Base-by-base conservation (phyloP, 1,140 invertebrate species). In the Eriosoma lanigerum region DNA sequence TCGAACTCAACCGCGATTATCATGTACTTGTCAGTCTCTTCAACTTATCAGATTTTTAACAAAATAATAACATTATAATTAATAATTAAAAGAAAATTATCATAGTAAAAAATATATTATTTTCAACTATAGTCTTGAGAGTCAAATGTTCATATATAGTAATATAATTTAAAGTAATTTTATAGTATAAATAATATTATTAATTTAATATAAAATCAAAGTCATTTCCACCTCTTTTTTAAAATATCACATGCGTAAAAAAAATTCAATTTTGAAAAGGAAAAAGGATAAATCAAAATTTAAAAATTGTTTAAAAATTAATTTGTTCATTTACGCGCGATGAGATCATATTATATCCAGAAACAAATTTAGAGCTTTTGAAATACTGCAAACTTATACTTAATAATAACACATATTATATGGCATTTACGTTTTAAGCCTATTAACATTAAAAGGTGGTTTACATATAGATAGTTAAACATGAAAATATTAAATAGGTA, bases 211-310 rank as follows among this genome's bases (percentile, higher is more conserved):
- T 29, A 78, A 62, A 78, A 60, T 60, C 54, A 78, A 62, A 78
- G 75, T 78, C 24, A 62, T 62, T 78, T 78, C 21, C 75, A 19
- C 17, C 56, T 62, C 75, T 48, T 62, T 78, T 62, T 78, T 60
- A 78, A 78, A 78, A 78, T 78, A 78, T 78, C 75, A 78, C 75
- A 78, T 62, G 75, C 75, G 75, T 78, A 78, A 48, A 72, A 78
- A 62, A 78, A 58, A 58, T 76, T 38, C 44, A 76, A 58, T 76
- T 76, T 48, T 38, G 60, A 44, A 78, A 50, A 72, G 68, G 15
- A 29, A 60, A 46, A 60, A 46, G 56, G 15, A 62, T 46, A 48
- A 78, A 78, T 60, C 32, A 58, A 75, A 58, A 58, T 58, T 38
- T 56, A 44, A 4, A 38, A 38, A 38, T 46, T 48, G 5, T 26